phyloP scores from a whole-genome alignment of 2,888 invertebrate species.

The Drosophila parthenogenetica region DNA sequence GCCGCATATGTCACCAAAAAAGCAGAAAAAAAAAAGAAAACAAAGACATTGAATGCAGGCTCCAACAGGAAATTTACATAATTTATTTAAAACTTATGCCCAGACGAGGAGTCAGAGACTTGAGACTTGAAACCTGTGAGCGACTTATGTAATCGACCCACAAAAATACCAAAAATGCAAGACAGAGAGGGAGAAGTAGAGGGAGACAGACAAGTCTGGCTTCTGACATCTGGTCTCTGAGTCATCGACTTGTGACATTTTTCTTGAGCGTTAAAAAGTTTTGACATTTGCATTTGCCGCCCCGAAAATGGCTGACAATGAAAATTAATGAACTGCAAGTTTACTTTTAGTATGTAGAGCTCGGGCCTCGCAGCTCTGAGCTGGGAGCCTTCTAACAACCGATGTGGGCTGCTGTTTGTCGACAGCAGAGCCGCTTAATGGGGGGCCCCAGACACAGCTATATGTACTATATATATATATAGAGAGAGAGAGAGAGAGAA shows the following conservation, averaged over 20 bases:
- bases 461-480: not conserved
- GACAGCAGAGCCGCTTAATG: conserved; percentile 20
- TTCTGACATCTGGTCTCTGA: conserved; percentile 59
- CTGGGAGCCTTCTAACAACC: not conserved
- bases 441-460: conserved; percentile 11
- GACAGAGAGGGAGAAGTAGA: not conserved
- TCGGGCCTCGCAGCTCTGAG: conserved; percentile 13
- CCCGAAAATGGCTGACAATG: conserved; percentile 66
- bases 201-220: conserved; percentile 26
- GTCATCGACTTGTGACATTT: conserved; percentile 66
- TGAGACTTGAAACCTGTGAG: conserved; percentile 42
- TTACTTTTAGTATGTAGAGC: conserved; percentile 44
- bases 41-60: conserved; percentile 41
- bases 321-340: conserved; percentile 72
- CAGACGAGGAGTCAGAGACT: conserved; percentile 26
- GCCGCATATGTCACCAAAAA: conserved; percentile 39
- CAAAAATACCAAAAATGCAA: conserved; percentile 37
- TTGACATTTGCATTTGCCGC: conserved; percentile 67
- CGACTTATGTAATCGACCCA: conserved; percentile 59
- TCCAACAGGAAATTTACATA: conserved; percentile 54
- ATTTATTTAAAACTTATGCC: conserved; percentile 58
- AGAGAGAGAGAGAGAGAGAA: not conserved
- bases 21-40: not conserved
- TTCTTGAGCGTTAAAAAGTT: conserved; percentile 57
- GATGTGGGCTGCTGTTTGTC: conserved; percentile 48